These are phyloP conservation scores for Empidonax alnorum DNA, from an alignment of 2,113 vertebrate genomes.

Conservation along the genomic window DNA sequence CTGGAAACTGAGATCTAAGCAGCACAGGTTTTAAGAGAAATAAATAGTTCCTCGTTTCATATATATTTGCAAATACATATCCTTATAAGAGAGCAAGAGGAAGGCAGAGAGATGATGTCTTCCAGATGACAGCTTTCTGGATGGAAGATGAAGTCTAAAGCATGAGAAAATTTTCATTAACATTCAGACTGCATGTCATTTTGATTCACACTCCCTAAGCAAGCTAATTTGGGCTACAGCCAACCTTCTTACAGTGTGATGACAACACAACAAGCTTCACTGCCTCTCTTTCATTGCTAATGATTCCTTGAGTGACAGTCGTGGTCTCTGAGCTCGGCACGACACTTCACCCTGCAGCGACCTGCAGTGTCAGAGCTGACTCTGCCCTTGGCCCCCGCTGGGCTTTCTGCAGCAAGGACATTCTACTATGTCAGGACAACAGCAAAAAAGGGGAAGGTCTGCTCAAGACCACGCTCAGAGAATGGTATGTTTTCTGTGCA, in stretches of 20 bases:
- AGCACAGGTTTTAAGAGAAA: background rate
- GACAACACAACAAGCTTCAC: conserved; percentile 74
- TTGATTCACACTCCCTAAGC: conserved; percentile 81
- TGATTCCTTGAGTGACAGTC: conserved; percentile 81
- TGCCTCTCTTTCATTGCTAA: conserved; percentile 75
- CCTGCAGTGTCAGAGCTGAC: conserved; percentile 38
- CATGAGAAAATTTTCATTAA: conserved; percentile 75
- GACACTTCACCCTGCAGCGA: conserved; percentile 51
- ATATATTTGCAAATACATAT: conserved; percentile 36
- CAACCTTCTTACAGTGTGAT: conserved; percentile 74
- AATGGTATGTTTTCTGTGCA: background rate
- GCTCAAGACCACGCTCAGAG: background rate
- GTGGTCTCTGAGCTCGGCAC: conserved; percentile 65
- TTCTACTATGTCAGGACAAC: background rate
- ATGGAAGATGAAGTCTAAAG: conserved; percentile 61
- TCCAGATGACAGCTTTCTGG: conserved; percentile 76
- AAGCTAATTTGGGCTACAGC: conserved; percentile 80
- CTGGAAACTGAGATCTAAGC: background rate
- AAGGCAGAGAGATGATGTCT: conserved; percentile 53
- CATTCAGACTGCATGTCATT: conserved; percentile 81
- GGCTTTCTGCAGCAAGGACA: conserved; percentile 39
- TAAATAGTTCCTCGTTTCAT: background rate
- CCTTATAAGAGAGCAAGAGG: background rate
- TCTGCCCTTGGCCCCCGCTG: conserved; percentile 35
- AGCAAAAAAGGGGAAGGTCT: background rate